A percentile compares a stretch with the other conserved stretches of the same genome.
phyloP scores from a whole-genome alignment of 2,888 invertebrate genomes.

The Sycophila texana region DNA sequence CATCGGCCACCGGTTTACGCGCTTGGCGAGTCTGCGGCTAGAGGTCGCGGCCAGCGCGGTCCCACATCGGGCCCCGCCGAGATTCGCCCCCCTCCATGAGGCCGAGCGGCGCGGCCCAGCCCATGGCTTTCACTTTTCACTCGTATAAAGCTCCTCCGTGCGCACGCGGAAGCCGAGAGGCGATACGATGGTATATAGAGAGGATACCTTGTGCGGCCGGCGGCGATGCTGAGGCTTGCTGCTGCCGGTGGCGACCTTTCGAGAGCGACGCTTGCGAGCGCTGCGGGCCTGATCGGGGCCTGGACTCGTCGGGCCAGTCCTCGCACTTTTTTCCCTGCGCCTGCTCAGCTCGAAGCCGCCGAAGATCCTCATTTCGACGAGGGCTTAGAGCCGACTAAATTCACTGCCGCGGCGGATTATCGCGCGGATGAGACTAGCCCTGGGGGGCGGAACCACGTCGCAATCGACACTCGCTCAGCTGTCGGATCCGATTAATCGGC shows the following conservation, averaged over 20 bases:
- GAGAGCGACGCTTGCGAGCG: not conserved
- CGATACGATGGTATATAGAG: no score
- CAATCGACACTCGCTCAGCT: not conserved
- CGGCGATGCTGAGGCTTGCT: conserved; percentile 5
- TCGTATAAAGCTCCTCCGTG: no score
- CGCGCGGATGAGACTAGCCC: not conserved
- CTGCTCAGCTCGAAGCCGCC: conserved; percentile 47
- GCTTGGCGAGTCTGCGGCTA: conserved; percentile 48
- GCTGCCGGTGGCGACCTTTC: not conserved
- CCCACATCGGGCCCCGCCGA: not conserved
- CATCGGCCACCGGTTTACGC: conserved; percentile 11
- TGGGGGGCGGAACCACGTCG: not conserved
- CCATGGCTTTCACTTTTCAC: conserved; percentile 9
- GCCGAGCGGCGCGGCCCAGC: not conserved
- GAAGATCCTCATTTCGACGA: conserved; percentile 46
- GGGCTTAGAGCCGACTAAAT: not conserved
- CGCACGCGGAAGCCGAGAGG: no score
- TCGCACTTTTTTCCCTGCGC: conserved; percentile 2
- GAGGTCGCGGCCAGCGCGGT: conserved; percentile 33
- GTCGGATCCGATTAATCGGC: not conserved
- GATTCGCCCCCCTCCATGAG: not conserved
- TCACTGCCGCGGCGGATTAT: not conserved
- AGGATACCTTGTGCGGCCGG: conserved; percentile 5
- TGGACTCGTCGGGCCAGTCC: no score
- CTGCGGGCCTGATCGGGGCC: not conserved